Conservation (phyloP, 2,888 invertebrate species). For the Pyrochroa serraticornis region DNA sequence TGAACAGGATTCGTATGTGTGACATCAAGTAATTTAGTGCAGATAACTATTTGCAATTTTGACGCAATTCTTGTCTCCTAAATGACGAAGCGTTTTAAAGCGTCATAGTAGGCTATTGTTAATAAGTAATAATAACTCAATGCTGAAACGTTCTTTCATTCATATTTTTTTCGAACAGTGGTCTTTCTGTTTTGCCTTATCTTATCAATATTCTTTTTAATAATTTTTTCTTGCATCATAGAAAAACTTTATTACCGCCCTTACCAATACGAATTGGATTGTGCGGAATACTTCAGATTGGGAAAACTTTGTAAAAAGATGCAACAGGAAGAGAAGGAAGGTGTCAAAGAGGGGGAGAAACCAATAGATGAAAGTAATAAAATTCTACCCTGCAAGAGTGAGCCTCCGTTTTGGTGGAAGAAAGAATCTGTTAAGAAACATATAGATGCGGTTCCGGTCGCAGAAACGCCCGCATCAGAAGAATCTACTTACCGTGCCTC, state of each 20-base stretch:
- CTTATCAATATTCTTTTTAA: neutral
- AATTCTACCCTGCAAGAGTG: constrained; percentile 38
- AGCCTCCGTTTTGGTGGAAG: constrained; percentile 51
- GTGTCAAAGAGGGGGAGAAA: constrained; percentile 33
- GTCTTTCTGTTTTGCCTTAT: too few relatives aligned
- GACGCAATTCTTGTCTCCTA: too few relatives aligned
- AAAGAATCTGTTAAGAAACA: constrained; percentile 7
- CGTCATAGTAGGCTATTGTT: too few relatives aligned
- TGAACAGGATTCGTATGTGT: too few relatives aligned
- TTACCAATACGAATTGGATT: constrained; percentile 64
- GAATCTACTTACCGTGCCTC: constrained; percentile 12
- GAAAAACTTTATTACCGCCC: constrained; percentile 62
- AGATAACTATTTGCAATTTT: too few relatives aligned
- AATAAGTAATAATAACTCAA: too few relatives aligned
- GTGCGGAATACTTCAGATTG: constrained; percentile 57
- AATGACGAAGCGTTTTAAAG: too few relatives aligned
- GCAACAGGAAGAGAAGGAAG: constrained; percentile 40
- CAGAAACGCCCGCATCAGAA: neutral
- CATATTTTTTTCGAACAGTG: too few relatives aligned
- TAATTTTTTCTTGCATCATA: constrained; percentile 31
- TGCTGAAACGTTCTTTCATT: too few relatives aligned
- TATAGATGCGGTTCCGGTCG: neutral
- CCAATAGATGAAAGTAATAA: constrained; percentile 33
- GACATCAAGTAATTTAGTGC: too few relatives aligned
- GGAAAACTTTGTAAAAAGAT: constrained; percentile 51